Evolutionary conservation across 2,888 invertebrate genomes (phyloP), one percentile per base, ranked within the genome.

Genomic region (Apantesis nais): DNA sequence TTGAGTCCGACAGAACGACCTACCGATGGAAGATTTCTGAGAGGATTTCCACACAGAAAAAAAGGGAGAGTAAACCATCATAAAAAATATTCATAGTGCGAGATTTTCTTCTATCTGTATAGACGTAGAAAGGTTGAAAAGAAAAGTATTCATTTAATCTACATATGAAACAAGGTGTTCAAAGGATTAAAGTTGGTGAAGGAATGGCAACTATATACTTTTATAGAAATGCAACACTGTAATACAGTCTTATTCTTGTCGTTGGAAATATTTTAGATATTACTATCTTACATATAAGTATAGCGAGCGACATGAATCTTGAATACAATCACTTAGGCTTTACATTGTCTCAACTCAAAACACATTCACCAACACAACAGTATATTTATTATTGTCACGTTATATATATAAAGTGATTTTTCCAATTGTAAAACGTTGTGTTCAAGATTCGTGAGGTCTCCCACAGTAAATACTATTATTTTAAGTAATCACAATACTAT

Each of bases 231-330:
- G 80, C 80, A 78, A 70, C 58, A 74, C 72, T 74, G 76, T 70
- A 65, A 74, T 63, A 77, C 82, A 84, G 85, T 84, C 84, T 84
- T 82, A 78, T 75, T 68, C 71, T 72, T 71, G 75, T 76, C 55
- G 74, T 70, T 76, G 64, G 71, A 74, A 76, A 58, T 68, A 52
- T 66, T 48, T 48, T 29, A 64, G 70, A 37, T 61, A 31, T 64
- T 48, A n/a, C 34, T 67, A 62, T 55, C 44, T 44, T 68, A 67
- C 22, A 25, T 14, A 31, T 44, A 60, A 44, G 29, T 31, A 66
- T 29, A 58, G 29, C 14, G 29, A 16, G 8, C 58, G 58, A 25
- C 29, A 58, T 29, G 58, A 58, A 58, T 16, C 58, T 29, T 58
- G 29, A 29, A 58, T 7, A 16, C 44, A n/a, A n/a, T n/a, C n/a